Conservation (phyloP, 2,888 invertebrate genomes). For the Polydrusus pterygomalis region DNA sequence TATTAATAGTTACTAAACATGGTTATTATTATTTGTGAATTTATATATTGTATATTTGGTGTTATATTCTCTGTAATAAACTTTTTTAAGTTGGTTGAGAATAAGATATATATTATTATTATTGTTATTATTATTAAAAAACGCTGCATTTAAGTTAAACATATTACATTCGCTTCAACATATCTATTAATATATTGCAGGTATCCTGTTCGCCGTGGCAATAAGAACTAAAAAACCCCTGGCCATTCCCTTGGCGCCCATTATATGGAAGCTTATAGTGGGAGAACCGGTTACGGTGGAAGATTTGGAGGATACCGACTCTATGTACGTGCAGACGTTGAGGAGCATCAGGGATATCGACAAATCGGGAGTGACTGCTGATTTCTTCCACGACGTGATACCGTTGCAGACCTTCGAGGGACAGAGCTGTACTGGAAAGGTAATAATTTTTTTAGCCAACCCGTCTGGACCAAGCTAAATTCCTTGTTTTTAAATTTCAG, state of each 20-base stretch:
- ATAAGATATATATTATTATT: too few species aligned
- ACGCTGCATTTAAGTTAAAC: too few species aligned
- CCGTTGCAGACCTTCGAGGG: conserved; percentile 79
- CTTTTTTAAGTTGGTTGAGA: too few species aligned
- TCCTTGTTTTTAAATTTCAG: conserved; percentile 60
- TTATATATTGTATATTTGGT: too few species aligned
- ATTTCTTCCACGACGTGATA: conserved; percentile 77
- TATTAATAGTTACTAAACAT: too few species aligned
- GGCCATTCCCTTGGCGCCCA: conserved; percentile 77
- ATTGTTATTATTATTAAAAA: too few species aligned
- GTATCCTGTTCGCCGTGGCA: conserved; percentile 79
- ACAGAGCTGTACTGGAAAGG: conserved; percentile 76
- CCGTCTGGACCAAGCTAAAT: too few species aligned
- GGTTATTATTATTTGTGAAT: too few species aligned
- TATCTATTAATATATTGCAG: conserved; percentile 63
- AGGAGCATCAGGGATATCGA: conserved; percentile 77
- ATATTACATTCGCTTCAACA: too few species aligned
- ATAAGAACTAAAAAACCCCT: conserved; percentile 80
- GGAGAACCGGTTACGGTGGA: conserved; percentile 76
- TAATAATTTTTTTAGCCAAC: conserved; percentile 48
- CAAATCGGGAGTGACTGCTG: conserved; percentile 76
- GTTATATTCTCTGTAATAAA: too few species aligned
- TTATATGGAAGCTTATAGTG: conserved; percentile 78
- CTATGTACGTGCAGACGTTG: conserved; percentile 76
- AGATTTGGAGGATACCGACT: conserved; percentile 78